Evolutionary conservation across 1,140 invertebrate species (phyloP).

Genomic region (Oryctes rhinoceros): DNA sequence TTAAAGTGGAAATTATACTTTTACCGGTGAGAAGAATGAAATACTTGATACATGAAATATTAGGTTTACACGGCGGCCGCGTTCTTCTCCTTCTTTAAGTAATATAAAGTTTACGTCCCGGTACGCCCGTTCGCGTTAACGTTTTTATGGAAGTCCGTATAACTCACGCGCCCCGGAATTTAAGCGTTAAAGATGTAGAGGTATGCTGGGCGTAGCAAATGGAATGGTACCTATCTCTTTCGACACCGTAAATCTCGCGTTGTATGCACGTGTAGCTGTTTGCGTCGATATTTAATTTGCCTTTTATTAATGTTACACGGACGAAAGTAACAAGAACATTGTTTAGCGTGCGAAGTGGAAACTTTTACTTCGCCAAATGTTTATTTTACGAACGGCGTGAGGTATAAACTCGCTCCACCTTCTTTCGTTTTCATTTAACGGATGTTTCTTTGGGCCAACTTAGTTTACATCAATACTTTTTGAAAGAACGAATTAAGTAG

Average conservation of each 20-base stretch:
- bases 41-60: conserved; percentile 6
- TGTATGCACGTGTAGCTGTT: neutral
- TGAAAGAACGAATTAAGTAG: too few relatives aligned
- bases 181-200: conserved; percentile 9
- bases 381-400: neutral
- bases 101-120: neutral
- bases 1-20: conserved; percentile 11
- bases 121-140: neutral
- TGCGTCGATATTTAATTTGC: conserved; percentile 19
- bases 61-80: neutral
- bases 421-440: neutral
- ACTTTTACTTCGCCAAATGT: neutral
- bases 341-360: neutral
- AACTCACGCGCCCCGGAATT: neutral
- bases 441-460: neutral
- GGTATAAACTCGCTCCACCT: neutral
- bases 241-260: neutral
- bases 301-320: neutral
- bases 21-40: conserved; percentile 12
- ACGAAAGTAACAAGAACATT: neutral
- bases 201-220: neutral
- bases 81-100: neutral
- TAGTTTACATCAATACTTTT: neutral
- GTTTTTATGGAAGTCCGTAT: neutral
- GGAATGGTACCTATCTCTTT: neutral